phyloP scores from a whole-genome alignment of 2,113 vertebrate genomes.

The Patagioenas fasciata region DNA sequence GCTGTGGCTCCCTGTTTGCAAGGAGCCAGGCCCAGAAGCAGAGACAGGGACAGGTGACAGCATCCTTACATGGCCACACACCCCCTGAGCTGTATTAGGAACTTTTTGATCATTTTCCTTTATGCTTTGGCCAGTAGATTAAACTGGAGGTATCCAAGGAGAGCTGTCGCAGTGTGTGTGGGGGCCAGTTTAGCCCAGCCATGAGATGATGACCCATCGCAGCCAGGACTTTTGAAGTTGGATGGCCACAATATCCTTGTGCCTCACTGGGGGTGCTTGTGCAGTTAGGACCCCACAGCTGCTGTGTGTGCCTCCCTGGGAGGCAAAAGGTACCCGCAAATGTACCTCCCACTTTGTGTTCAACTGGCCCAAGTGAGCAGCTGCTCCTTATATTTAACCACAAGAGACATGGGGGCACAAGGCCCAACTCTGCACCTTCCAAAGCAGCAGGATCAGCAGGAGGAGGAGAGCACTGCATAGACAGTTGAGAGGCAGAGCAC shows the following conservation, averaged over 20 bases:
- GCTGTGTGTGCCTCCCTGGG: neutral
- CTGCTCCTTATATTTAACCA: neutral
- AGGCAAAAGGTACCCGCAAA: neutral
- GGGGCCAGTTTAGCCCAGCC: neutral
- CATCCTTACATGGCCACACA: neutral
- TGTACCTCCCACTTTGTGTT: rapidly evolving
- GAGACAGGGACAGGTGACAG: neutral
- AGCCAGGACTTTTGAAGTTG: neutral
- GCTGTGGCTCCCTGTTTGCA: neutral
- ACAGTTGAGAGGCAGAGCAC: neutral
- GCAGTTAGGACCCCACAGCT: rapidly evolving
- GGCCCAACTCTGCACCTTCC: neutral
- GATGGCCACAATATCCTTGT: rapidly evolving
- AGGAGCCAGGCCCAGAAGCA: neutral
- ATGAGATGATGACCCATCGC: rapidly evolving
- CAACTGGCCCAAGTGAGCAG: neutral
- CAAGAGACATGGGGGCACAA: rapidly evolving
- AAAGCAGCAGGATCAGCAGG: neutral
- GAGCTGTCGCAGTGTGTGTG: rapidly evolving
- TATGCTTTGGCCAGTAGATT: conserved; percentile 41
- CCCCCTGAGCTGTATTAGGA: conserved; percentile 16
- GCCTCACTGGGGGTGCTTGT: neutral
- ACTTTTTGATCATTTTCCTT: conserved; percentile 27
- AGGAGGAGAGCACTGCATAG: neutral
- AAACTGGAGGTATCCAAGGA: conserved; percentile 53